Conservation (phyloP, 2,888 invertebrate genomes). For the Carabus problematicus region DNA sequence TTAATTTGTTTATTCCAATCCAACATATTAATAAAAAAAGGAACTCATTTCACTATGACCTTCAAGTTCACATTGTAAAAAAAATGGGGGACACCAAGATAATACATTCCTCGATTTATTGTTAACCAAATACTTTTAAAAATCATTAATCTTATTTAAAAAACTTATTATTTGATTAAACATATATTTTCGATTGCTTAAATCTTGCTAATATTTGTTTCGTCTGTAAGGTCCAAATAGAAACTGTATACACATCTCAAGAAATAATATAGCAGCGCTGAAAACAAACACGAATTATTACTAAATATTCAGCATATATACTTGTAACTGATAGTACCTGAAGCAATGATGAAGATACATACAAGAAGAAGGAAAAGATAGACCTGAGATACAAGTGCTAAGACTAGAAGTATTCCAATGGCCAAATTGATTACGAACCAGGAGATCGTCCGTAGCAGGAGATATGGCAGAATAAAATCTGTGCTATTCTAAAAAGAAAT, state of each 20-base stretch:
- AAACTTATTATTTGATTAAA: too few species aligned
- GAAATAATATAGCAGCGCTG: background rate
- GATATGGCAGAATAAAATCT: background rate
- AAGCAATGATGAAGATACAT: background rate
- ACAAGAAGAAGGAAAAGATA: background rate
- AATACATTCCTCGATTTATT: too few species aligned
- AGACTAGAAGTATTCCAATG: background rate
- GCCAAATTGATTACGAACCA: background rate
- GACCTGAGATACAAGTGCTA: background rate
- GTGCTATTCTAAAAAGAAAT: background rate
- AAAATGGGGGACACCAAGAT: too few species aligned
- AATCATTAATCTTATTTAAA: too few species aligned
- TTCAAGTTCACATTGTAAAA: too few species aligned
- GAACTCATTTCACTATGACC: too few species aligned
- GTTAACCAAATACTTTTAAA: too few species aligned
- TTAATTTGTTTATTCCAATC: too few species aligned
- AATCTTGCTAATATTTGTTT: background rate
- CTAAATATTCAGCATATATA: background rate
- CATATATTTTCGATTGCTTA: background rate
- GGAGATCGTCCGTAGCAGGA: background rate
- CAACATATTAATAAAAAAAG: too few species aligned
- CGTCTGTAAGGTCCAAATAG: background rate
- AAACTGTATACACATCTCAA: constrained; percentile 1
- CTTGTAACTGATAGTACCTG: background rate
- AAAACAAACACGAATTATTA: background rate